phyloP scores from a whole-genome alignment of 2,888 invertebrate species.

The Drosophila conformis region DNA sequence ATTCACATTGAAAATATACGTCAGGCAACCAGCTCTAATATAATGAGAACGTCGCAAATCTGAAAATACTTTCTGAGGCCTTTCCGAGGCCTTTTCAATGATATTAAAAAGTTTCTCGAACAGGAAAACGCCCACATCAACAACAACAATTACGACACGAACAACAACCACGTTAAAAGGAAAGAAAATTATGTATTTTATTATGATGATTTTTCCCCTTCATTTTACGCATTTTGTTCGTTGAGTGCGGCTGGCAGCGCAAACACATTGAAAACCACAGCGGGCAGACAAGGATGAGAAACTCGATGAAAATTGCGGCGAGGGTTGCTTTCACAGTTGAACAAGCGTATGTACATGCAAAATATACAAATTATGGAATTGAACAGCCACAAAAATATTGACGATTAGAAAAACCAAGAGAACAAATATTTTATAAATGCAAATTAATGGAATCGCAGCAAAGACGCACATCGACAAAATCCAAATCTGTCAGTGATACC shows the following conservation, averaged over 20 bases:
- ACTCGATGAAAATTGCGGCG: neutral
- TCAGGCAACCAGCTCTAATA: slow-evolving; percentile 11
- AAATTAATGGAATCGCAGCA: neutral
- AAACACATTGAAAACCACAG: slow-evolving; percentile 49
- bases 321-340: slow-evolving; percentile 19
- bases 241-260: slow-evolving; percentile 36
- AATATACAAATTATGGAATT: neutral
- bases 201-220: slow-evolving; percentile 57
- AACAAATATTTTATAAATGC: neutral
- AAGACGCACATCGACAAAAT: neutral
- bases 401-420: neutral
- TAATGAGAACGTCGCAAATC: slow-evolving; percentile 61
- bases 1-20: too few species aligned
- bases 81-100: slow-evolving; percentile 61
- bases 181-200: slow-evolving; percentile 56
- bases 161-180: slow-evolving; percentile 18
- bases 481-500: neutral
- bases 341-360: neutral
- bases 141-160: slow-evolving; percentile 28
- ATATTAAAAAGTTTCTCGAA: slow-evolving; percentile 77
- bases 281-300: slow-evolving; percentile 6
- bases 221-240: slow-evolving; percentile 70
- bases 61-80: slow-evolving; percentile 63
- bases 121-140: slow-evolving; percentile 44
- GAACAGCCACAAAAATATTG: neutral